Evolutionary conservation across 2,888 invertebrate genomes (phyloP), one percentile per base, ranked within the genome.

Genomic region (Heliothis peltigera): DNA sequence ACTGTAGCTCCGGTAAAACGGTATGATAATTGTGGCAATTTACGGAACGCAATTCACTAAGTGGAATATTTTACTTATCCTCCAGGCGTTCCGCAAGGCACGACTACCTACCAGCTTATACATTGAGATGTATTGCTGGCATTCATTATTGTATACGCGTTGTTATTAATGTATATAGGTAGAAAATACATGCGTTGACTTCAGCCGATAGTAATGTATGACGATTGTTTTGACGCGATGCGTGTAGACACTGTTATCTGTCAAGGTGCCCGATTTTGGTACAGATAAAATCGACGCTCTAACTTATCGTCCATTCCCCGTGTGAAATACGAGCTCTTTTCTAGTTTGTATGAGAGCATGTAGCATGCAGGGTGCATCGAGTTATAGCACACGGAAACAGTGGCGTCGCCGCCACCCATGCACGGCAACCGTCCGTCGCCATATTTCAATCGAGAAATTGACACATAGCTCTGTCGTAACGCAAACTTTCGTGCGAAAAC

Each of bases 341-440:
- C 77, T 62, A 79, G 73, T 78, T 79, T 64, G 69, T 68, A 70
- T 64, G 62, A 69, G 61, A 80, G 82, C 83, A 87, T 86, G 82
- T 85, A 77, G 80, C 80, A 81, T 81, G 80, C 83, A 84, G 85
- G 82, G 87, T 87, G 95, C 87, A 87, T 86, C 87, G 66, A 73
- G 71, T 79, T 70, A 87, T 85, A 83, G 79, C 79, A 74, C 81
- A 82, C 95, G 96, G 96, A 96, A 96, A 95, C 96, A 95, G 95
- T 95, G 93, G 95, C 96, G 96, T 96, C 96, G 96, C 96, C 96
- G 93, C 79, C 81, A 75, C 70, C 83, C 85, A 84, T 86, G 85
- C 83, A 84, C 77, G 70, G 71, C 49, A 79, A 84, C 87, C n/a
- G n/a, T 84, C 84, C 87, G 86, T 80, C 87, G 88, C 92, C 87